Evolutionary conservation across 2,888 invertebrate species (phyloP).

Genomic region (Teinopalpus imperialis): DNA sequence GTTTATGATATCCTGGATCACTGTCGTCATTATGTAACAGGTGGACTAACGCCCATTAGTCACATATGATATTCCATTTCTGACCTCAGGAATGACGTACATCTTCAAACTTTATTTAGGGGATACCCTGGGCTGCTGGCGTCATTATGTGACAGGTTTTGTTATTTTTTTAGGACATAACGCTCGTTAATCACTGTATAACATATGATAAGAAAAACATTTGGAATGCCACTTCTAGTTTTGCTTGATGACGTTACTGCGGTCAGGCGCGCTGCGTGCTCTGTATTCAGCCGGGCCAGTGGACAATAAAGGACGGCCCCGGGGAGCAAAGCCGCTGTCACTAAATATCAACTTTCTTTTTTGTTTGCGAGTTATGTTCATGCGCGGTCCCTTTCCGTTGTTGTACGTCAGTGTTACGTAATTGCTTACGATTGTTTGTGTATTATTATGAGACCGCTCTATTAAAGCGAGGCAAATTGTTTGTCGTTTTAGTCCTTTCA

Average conservation of each 20-base stretch:
- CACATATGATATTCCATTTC: too few species aligned
- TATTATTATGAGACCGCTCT: constrained; percentile 19
- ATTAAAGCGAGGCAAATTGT: constrained; percentile 4
- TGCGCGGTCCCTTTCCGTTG: constrained; percentile 10
- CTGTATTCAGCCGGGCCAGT: constrained; percentile 50
- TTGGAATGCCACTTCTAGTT: constrained; percentile 19
- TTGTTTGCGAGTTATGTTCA: constrained; percentile 32
- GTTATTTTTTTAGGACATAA: too few species aligned
- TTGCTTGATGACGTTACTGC: constrained; percentile 18
- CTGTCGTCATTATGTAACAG: too few species aligned
- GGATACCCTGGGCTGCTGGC: too few species aligned
- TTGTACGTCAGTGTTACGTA: constrained; percentile 29
- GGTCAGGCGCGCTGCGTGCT: constrained; percentile 37
- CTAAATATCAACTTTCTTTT: constrained; percentile 59
- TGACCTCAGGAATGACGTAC: too few species aligned
- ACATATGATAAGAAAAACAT: too few species aligned
- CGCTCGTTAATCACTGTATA: too few species aligned
- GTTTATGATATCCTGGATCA: too few species aligned
- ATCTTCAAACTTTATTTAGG: too few species aligned
- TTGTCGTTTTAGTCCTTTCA: background rate
- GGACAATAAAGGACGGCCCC: constrained; percentile 50
- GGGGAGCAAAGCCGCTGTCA: constrained; percentile 47
- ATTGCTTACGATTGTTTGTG: constrained; percentile 30
- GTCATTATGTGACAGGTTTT: too few species aligned
- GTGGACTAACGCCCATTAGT: too few species aligned